Evolutionary conservation across 2,797 vertebrate species (phyloP).

Genomic region (Sebastes iracundus): DNA sequence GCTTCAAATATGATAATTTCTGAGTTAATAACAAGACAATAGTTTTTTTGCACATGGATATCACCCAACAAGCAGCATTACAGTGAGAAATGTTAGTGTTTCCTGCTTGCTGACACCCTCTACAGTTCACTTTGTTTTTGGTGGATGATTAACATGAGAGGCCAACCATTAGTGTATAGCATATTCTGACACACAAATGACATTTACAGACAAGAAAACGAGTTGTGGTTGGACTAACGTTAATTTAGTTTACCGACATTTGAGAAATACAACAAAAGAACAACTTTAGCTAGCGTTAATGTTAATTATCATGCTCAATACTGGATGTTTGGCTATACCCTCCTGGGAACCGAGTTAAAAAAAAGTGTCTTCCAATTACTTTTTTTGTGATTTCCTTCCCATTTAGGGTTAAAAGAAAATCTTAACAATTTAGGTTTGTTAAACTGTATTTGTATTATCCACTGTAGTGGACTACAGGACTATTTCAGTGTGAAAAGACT

Average conservation of each 20-base stretch:
- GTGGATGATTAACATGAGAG: background rate
- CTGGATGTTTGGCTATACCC: no score
- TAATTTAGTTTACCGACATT: background rate
- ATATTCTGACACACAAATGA: background rate
- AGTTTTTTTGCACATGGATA: background rate
- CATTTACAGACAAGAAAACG: background rate
- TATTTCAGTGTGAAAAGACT: no score
- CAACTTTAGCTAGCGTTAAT: background rate
- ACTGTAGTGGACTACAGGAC: no score
- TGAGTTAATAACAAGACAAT: background rate
- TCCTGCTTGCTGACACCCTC: background rate
- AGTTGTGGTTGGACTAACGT: background rate
- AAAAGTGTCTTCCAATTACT: no score
- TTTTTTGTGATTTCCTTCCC: no score
- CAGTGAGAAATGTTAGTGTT: background rate
- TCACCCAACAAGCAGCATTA: background rate
- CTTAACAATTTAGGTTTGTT: no score
- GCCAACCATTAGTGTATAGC: no score
- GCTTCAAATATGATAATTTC: background rate
- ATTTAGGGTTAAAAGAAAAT: no score
- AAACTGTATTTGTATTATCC: no score
- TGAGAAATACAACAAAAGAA: background rate
- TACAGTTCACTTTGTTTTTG: background rate
- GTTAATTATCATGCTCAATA: no score
- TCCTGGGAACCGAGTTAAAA: no score